A percentile compares a stretch with the other conserved stretches of the same genome.
These are phyloP conservation scores for Mormyrus hasselquistii DNA, from an alignment of 2,797 vertebrate genomes.

Conservation along the genomic window DNA sequence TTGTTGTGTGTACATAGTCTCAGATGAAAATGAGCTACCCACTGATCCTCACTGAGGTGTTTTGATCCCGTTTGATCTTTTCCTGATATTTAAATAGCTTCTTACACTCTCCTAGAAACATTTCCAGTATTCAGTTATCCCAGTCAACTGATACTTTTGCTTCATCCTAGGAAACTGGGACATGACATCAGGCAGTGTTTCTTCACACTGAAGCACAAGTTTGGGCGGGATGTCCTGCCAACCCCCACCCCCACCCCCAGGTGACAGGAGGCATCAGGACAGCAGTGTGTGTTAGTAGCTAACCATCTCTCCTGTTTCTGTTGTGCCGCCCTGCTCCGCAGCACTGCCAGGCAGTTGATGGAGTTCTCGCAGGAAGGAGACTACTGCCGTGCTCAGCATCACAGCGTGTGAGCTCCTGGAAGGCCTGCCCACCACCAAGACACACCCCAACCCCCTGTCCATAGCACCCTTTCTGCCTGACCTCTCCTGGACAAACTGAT, in stretches of 20 bases:
- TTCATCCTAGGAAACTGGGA: not conserved
- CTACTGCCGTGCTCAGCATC: slow-evolving; percentile 86
- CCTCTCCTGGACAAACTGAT: slow-evolving; percentile 53
- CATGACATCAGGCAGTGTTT: not conserved
- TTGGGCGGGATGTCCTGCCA: not conserved
- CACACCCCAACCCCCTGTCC: slow-evolving; percentile 55
- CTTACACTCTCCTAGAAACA: not conserved
- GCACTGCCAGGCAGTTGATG: slow-evolving; percentile 60
- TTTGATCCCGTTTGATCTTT: not conserved
- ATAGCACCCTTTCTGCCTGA: slow-evolving; percentile 2
- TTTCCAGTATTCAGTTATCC: not conserved
- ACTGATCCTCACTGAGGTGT: not conserved
- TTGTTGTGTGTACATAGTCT: not conserved
- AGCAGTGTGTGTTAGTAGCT: not conserved
- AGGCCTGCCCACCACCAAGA: slow-evolving; percentile 44
- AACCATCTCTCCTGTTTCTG: not conserved
- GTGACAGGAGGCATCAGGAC: not conserved
- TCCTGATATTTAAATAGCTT: not conserved
- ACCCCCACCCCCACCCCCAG: not conserved
- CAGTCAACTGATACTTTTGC: not conserved
- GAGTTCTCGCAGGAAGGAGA: slow-evolving; percentile 84
- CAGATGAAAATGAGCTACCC: not conserved
- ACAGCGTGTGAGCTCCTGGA: slow-evolving; percentile 50
- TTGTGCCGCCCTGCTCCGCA: not conserved
- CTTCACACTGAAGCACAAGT: not conserved